Percentiles rank a stretch among this genome's conserved stretches.
phyloP scores from a whole-genome alignment of 2,113 vertebrate species.

The Scalopus aquaticus region DNA sequence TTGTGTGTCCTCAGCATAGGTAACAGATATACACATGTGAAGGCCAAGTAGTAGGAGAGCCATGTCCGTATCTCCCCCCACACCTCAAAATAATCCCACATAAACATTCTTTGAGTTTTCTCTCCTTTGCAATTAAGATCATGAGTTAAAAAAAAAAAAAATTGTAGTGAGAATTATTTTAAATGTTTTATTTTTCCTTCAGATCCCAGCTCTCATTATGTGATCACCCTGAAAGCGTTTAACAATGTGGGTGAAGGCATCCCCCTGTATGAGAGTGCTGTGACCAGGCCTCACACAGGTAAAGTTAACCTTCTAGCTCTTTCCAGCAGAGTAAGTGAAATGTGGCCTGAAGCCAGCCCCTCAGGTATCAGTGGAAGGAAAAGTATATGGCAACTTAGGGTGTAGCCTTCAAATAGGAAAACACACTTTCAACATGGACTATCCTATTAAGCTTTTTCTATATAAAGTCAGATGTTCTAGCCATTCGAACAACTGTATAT shows the following conservation, averaged over 20 bases:
- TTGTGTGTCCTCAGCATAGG: background rate
- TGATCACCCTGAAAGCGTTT: constrained; percentile 97
- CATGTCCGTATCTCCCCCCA: background rate
- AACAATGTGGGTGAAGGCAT: constrained; percentile 98
- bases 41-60: background rate
- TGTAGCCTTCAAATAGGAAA: background rate
- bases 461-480: background rate
- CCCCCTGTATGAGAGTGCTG: constrained; percentile 97
- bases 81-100: background rate
- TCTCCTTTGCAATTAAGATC: background rate
- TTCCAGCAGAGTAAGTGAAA: background rate
- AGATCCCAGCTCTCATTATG: constrained; percentile 98
- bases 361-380: background rate
- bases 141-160: background rate
- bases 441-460: constrained; percentile 16
- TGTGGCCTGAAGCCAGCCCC: background rate
- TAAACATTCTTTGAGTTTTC: background rate
- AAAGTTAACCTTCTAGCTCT: constrained; percentile 1
- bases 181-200: constrained; percentile 35
- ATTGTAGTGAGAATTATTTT: background rate
- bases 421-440: background rate
- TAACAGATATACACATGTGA: too few species aligned
- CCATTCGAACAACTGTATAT: background rate
- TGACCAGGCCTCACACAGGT: constrained; percentile 97
- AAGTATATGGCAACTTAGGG: background rate